A percentile compares a stretch with the other conserved stretches of the same genome.
These are phyloP conservation scores for Upupa epops DNA, from an alignment of 2,113 vertebrate genomes.

Conservation along the genomic window DNA sequence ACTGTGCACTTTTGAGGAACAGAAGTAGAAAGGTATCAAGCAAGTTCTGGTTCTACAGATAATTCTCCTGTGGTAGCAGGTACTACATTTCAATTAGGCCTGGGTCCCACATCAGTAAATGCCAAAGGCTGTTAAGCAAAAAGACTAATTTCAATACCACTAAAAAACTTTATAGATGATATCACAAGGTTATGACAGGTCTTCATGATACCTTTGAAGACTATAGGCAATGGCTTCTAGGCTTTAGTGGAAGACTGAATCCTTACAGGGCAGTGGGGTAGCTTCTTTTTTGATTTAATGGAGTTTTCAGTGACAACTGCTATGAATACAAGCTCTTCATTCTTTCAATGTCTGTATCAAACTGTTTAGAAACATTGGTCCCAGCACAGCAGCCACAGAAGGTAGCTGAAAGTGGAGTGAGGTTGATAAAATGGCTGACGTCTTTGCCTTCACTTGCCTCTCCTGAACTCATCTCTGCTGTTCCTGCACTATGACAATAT, in stretches of 20 bases:
- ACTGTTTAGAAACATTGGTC: neutral
- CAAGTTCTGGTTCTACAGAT: neutral
- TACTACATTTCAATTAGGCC: neutral
- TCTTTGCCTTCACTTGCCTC: neutral
- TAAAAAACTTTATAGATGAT: neutral
- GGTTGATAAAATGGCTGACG: neutral
- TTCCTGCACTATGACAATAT: neutral
- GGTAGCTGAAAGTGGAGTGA: neutral
- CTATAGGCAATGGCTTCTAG: neutral
- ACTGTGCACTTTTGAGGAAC: neutral
- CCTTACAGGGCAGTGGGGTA: neutral
- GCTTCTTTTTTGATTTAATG: neutral
- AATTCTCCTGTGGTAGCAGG: neutral
- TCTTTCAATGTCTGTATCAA: neutral
- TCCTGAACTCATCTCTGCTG: neutral
- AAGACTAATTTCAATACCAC: neutral
- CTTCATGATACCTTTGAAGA: neutral
- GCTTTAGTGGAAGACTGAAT: neutral
- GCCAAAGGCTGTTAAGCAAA: neutral
- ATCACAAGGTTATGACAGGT: neutral
- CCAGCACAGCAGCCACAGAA: neutral
- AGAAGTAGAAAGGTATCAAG: neutral
- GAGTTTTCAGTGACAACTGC: neutral
- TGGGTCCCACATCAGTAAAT: neutral
- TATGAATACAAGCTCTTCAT: neutral